Evolutionary conservation across 2,113 vertebrate species (phyloP).

Genomic region (Poicephalus gulielmi): DNA sequence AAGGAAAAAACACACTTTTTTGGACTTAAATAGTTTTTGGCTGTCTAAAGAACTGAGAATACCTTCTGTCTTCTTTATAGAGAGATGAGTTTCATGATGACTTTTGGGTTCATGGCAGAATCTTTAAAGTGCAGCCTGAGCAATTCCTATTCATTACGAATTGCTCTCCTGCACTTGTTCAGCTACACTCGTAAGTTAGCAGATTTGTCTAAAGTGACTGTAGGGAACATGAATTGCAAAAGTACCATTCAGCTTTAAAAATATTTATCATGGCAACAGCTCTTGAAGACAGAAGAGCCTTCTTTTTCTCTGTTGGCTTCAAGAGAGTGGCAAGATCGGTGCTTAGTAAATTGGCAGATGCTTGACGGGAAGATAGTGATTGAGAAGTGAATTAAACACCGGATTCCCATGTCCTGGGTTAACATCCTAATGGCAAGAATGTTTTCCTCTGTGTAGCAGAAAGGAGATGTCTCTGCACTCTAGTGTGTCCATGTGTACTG

Average conservation of each 20-base stretch:
- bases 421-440: background rate
- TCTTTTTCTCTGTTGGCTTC: background rate
- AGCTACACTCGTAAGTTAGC: background rate
- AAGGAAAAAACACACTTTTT: background rate
- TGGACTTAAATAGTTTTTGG: background rate
- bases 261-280: background rate
- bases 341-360: background rate
- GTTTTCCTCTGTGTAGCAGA: background rate
- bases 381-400: background rate
- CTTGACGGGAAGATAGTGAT: background rate
- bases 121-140: background rate
- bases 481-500: accelerated
- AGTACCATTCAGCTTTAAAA: background rate
- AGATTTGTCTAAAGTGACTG: background rate
- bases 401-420: background rate
- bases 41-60: background rate
- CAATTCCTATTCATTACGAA: background rate
- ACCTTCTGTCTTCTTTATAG: background rate
- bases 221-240: background rate
- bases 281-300: background rate
- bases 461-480: background rate
- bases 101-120: background rate
- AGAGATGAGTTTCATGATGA: background rate
- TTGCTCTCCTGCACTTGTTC: background rate
- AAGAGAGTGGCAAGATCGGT: background rate